Evolutionary conservation across 2,888 invertebrate species (phyloP), one percentile per base, ranked within the genome.

Genomic region (Gnatocerus cornutus): DNA sequence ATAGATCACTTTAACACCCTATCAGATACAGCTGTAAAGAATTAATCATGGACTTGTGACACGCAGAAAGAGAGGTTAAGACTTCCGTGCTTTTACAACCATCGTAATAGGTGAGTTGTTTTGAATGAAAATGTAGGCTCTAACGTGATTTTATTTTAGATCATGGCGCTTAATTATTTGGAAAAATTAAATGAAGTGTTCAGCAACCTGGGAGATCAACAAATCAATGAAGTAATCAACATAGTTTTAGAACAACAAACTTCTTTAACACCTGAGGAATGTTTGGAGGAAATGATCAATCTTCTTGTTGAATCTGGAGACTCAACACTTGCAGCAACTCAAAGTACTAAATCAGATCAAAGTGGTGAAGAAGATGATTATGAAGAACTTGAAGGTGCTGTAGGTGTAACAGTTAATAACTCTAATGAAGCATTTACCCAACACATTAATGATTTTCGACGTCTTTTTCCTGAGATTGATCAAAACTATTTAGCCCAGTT

Each of bases 381-480:
- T 21, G 43, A 58, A 21, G 30, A 46, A 4, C 21, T 21, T 21
- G 21, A 21, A 14, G 50, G 39, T 10, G 62, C 50, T 14, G 27
- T 33, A 16, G 61, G 61, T 6, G 6, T 61, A 0, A 46, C 37
- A 10, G 14, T 5, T 13, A 58, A 14, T 10, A 12, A 4, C 4
- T 4, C 13, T 9, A 14, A 12, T 10, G 52, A 8, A 27, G 10
- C 16, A 13, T 59, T 41, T 13, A 41, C 14, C 7, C 55, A 48
- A 14, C 16, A 30, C 45, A 10, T 21, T 43, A 37, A 58, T 43
- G 29, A 66, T 33, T 61, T 74, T n/a, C 6, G 58, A 21, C 65
- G 66, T 52, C 43, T 74, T 10, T 74, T 73, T 59, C 71, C 74
- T 2, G 71, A 71, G 41, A 68, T 71, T 52, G 65, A 55, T 46